Base-by-base conservation (phyloP, 2,888 invertebrate species). In the Iselma pallidipennis region DNA sequence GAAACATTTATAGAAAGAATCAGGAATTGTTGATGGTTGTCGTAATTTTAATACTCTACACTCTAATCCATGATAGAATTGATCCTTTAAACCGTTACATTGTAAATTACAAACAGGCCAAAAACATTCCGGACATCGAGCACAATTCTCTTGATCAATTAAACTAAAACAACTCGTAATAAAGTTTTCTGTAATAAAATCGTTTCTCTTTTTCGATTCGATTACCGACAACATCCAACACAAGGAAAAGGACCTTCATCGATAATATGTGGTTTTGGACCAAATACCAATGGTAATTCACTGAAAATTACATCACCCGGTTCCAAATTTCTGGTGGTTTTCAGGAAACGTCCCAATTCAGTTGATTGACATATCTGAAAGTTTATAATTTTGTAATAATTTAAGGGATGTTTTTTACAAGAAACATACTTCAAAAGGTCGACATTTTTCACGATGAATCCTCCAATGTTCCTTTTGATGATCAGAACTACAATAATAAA, bases 401-500 rank as follows among this genome's bases (percentile, higher is more conserved):
- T 16, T 4, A 21, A 10, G 7, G 19, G 9, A 37, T 29, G 37
- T 53, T 12, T 9, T 16, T 16, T 5, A 5, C 2, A 14, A 12
- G 33, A 10, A 31, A 58, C 67, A 66, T 72, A 83, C 83, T 78
- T 85, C 83, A 80, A 83, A 90, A 2, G 87, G 80, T 42, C 82
- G 82, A 78, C 91, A 91, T 74, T 85, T 83, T 59, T 80, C 79
- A 73, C 88, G 89, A 79, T 91, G 91, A 10, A 85, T 84, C 63
- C 86, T 85, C 91, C 91, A 91, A 77, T 90, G 87, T 64, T 85
- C 81, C 77, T 89, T 89, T 75, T 91, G 91, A 73, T 91, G 91
- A 4, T 88, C 88, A 70, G 85, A 85, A 42, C 87, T 85, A 78
- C 91, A 91, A 78, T 91, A 92, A 74, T 85, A 88, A 0, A 88